phyloP scores from a whole-genome alignment of 2,113 vertebrate species.

The Poecilia latipinna region DNA sequence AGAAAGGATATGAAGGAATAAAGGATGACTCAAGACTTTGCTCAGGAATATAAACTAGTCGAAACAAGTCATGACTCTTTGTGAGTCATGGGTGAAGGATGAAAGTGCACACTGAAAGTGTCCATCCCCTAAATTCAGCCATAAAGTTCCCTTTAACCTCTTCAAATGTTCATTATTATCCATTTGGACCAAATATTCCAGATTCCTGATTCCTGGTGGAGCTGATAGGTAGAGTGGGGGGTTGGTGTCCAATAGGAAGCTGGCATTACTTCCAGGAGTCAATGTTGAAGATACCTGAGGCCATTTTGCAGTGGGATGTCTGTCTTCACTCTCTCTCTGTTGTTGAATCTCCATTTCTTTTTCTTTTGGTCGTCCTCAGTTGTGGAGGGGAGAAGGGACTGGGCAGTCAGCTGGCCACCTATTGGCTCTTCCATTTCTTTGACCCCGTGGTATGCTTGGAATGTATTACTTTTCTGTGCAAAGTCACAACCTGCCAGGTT shows the following conservation, averaged over 20 bases:
- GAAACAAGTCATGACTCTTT: neutral
- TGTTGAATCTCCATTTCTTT: slow-evolving; percentile 37
- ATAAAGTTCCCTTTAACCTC: slow-evolving; percentile 26
- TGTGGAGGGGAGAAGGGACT: slow-evolving; percentile 52
- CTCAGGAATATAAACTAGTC: neutral
- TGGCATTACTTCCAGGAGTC: slow-evolving; percentile 19
- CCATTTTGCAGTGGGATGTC: slow-evolving; percentile 48
- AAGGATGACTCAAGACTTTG: neutral
- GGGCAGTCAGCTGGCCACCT: slow-evolving; percentile 72
- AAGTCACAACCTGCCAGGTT: slow-evolving; percentile 75
- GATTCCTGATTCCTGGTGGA: slow-evolving; percentile 14
- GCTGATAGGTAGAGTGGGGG: neutral
- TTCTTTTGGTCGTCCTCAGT: slow-evolving; percentile 60
- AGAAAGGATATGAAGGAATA: neutral
- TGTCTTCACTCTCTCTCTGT: slow-evolving; percentile 21
- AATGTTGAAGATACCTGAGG: slow-evolving; percentile 52
- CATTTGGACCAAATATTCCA: slow-evolving; percentile 30
- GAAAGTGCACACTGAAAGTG: slow-evolving; percentile 16
- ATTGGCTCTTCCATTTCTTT: slow-evolving; percentile 80
- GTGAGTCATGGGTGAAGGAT: slow-evolving; percentile 7
- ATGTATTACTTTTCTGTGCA: slow-evolving; percentile 77
- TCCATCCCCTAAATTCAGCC: slow-evolving; percentile 45
- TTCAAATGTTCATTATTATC: slow-evolving; percentile 38
- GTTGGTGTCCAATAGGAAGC: slow-evolving; percentile 13
- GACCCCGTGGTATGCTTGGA: slow-evolving; percentile 79